These are phyloP conservation scores for Dinocampus coccinellae DNA, from an alignment of 2,888 invertebrate species.

Conservation along the genomic window DNA sequence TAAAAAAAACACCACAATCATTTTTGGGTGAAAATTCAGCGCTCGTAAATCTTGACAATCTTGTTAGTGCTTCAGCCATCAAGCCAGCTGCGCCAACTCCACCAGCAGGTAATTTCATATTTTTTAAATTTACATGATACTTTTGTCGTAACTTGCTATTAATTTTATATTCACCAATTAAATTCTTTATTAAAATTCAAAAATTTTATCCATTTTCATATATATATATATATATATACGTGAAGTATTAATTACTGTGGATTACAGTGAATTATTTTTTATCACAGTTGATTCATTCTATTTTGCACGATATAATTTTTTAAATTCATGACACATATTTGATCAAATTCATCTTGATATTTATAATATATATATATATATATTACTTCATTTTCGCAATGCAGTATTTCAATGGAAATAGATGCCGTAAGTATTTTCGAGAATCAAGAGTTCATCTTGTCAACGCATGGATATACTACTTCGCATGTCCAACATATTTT, in stretches of 20 bases:
- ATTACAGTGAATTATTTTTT: background rate
- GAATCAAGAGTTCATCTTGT: conserved; percentile 28
- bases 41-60: conserved; percentile 97
- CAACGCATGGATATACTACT: conserved; percentile 24
- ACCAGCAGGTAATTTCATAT: conserved; percentile 69
- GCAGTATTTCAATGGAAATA: conserved; percentile 69
- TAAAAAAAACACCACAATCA: conserved; percentile 93
- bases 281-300: background rate
- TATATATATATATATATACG: too few species aligned
- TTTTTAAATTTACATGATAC: conserved; percentile 48
- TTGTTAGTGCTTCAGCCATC: conserved; percentile 77
- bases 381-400: conserved; percentile 53
- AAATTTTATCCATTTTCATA: too few species aligned
- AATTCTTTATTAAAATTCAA: too few species aligned
- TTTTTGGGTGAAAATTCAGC: conserved; percentile 98
- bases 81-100: conserved; percentile 63
- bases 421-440: conserved; percentile 65
- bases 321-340: too few species aligned
- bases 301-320: background rate
- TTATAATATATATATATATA: background rate
- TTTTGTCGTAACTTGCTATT: background rate
- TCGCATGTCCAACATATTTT: background rate
- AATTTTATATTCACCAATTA: background rate
- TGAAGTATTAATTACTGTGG: background rate
- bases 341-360: too few species aligned